Conservation (phyloP, 1,140 invertebrate genomes). For the Oedothorax gibbosus region DNA sequence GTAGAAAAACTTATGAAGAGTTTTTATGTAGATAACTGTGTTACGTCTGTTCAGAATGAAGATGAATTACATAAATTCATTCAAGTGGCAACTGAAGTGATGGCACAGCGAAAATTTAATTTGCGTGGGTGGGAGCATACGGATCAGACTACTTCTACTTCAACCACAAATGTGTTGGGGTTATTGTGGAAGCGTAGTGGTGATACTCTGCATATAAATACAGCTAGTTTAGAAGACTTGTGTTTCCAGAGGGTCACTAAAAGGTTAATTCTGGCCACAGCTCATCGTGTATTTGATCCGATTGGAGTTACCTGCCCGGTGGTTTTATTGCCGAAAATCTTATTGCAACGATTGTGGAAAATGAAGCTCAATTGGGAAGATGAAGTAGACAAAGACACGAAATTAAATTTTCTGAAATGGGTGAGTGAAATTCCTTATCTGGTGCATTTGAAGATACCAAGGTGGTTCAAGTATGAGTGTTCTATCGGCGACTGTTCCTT, state of each 20-base stretch:
- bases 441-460: neutral
- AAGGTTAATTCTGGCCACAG: neutral
- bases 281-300: conserved; percentile 14
- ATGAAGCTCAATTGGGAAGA: neutral
- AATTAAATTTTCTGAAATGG: conserved; percentile 1
- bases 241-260: neutral
- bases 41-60: conserved; percentile 18
- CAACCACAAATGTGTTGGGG: conserved; percentile 36
- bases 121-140: conserved; percentile 25
- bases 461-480: neutral
- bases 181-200: conserved; percentile 11
- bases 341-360: neutral
- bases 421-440: neutral
- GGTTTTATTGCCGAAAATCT: neutral
- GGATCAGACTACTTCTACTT: neutral
- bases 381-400: neutral
- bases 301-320: neutral
- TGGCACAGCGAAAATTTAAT: conserved; percentile 33
- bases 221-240: neutral
- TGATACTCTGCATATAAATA: conserved; percentile 30
- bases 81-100: conserved; percentile 3
- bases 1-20: too few relatives aligned
- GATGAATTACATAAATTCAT: conserved; percentile 11
- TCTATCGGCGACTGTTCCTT: neutral
- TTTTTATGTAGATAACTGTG: conserved; percentile 37